Percentiles rank a stretch among this genome's conserved stretches.
phyloP scores from a whole-genome alignment of 1,140 invertebrate species.

The Cyclargus thomasi region DNA sequence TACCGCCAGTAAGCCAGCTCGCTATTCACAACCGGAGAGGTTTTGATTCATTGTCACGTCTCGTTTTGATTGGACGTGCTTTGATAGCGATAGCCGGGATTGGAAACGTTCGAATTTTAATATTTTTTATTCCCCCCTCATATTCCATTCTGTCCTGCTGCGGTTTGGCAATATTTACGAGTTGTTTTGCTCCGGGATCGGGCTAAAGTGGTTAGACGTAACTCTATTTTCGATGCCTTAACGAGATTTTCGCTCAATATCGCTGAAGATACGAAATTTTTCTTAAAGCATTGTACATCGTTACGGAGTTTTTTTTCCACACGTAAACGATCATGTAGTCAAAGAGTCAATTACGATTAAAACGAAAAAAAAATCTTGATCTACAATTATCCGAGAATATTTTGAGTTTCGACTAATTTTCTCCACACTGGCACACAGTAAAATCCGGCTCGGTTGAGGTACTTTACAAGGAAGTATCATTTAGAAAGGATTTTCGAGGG shows the following conservation, averaged over 20 bases:
- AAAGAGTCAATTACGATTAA: not conserved
- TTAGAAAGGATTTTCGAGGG: conserved; percentile 9
- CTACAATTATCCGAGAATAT: not conserved
- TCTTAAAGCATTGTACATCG: not conserved
- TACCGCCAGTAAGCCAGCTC: conserved; percentile 67
- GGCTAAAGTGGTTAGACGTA: conserved; percentile 42
- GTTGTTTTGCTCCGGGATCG: conserved; percentile 52
- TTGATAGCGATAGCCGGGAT: conserved; percentile 70
- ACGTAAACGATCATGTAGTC: not conserved
- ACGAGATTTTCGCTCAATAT: conserved; percentile 26
- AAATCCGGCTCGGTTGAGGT: too few relatives aligned
- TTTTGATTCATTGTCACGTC: conserved; percentile 70
- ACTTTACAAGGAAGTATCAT: conserved; percentile 2
- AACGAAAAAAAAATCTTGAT: not conserved
- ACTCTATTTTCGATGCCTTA: conserved; percentile 43
- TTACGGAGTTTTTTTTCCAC: not conserved
- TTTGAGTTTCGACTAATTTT: too few relatives aligned
- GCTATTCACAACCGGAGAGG: conserved; percentile 65
- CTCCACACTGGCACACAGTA: too few relatives aligned
- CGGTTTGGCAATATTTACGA: conserved; percentile 63
- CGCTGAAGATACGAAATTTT: not conserved
- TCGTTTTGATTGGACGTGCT: conserved; percentile 72
- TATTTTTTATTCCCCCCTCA: conserved; percentile 60
- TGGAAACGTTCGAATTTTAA: conserved; percentile 66
- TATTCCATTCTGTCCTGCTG: conserved; percentile 63